Evolutionary conservation across 2,113 vertebrate species (phyloP).

Genomic region (Sinosuthora webbiana): DNA sequence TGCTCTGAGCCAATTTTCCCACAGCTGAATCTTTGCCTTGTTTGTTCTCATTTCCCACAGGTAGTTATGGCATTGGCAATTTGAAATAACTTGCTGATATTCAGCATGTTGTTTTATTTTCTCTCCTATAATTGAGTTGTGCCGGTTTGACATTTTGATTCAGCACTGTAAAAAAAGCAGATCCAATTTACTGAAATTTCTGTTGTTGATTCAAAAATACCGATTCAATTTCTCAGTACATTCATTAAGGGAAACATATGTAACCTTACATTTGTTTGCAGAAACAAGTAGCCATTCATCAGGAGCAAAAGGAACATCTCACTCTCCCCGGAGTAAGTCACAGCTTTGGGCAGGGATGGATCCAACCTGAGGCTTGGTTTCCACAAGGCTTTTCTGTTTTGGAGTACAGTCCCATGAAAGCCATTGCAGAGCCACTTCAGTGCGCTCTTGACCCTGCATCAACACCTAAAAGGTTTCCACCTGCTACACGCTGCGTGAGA

Average conservation of each 20-base stretch:
- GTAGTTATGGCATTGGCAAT: not conserved
- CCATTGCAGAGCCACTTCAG: not conserved
- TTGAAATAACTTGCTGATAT: conserved; percentile 26
- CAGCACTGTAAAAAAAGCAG: not conserved
- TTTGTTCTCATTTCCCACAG: conserved; percentile 6
- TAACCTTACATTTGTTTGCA: not conserved
- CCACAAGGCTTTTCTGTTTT: not conserved
- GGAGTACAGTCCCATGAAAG: not conserved
- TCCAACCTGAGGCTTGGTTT: not conserved
- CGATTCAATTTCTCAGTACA: not conserved
- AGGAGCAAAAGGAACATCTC: not conserved
- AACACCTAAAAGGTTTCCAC: not conserved
- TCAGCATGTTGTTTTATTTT: conserved; percentile 30
- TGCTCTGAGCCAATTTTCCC: not conserved
- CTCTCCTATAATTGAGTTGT: conserved; percentile 23
- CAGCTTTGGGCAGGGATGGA: not conserved
- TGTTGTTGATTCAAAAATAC: not conserved
- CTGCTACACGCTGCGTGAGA: not conserved
- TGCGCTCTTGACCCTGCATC: not conserved
- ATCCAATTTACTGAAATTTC: conserved; percentile 31
- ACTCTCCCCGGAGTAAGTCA: not conserved
- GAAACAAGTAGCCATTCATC: not conserved
- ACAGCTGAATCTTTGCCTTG: not conserved
- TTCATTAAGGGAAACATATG: not conserved
- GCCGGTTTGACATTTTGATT: conserved; percentile 32